These are phyloP conservation scores for Paguma larvata DNA, from an alignment of 2,797 vertebrate genomes.

Conservation along the genomic window DNA sequence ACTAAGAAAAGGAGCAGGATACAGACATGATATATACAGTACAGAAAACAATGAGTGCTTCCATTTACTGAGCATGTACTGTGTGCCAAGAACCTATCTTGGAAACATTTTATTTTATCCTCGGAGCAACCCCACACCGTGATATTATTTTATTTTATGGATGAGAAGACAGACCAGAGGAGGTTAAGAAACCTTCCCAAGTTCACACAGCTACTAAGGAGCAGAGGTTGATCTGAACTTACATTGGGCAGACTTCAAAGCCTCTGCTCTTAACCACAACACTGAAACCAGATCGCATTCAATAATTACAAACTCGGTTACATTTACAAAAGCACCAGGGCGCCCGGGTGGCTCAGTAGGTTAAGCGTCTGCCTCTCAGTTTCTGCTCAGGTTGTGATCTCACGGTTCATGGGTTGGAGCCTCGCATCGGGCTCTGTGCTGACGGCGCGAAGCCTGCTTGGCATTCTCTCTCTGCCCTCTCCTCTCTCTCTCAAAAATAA, in stretches of 20 bases:
- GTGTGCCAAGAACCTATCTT: background rate
- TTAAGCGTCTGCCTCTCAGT: too few species aligned
- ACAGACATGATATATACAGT: background rate
- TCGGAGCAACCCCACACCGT: background rate
- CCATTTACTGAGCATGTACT: constrained; percentile 30
- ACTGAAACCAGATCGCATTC: background rate
- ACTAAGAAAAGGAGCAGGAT: constrained; percentile 19
- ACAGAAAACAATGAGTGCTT: background rate
- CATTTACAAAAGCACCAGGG: background rate
- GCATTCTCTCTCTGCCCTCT: too few species aligned
- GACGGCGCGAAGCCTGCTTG: too few species aligned
- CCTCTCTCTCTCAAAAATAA: too few species aligned
- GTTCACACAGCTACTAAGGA: background rate
- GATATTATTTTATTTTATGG: constrained; percentile 39
- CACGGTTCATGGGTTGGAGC: too few species aligned
- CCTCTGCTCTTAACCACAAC: background rate
- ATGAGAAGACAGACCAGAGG: constrained; percentile 46
- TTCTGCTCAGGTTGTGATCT: too few species aligned
- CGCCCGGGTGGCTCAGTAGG: too few species aligned
- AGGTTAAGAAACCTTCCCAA: constrained; percentile 41
- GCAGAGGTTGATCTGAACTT: background rate
- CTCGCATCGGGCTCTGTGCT: too few species aligned
- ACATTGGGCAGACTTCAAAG: constrained; percentile 3
- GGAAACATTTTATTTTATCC: constrained; percentile 44
- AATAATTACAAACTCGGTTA: background rate